Evolutionary conservation across 2,888 invertebrate species (phyloP), one percentile per base, ranked within the genome.

Genomic region (Sepioteuthis lessoniana): DNA sequence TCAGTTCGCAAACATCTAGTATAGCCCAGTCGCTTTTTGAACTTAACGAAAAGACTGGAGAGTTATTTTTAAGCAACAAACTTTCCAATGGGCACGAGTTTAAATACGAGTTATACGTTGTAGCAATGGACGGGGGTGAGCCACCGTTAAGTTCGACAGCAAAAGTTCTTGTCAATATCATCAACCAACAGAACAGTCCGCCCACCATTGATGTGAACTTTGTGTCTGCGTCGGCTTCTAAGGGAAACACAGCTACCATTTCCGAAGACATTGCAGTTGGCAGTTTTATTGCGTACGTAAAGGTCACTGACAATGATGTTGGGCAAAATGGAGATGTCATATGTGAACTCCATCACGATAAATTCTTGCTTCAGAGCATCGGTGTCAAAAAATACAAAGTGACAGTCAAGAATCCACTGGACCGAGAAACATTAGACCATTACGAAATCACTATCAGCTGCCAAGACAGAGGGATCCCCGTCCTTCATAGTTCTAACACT

Each of bases 241-340:
- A 2, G 10, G 16, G n/a, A 76, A 76, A 76, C 76, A 76, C 76
- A n/a, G 76, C 76, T n/a, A 76, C 76, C 76, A 76, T 76, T 76
- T 76, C 76, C 16, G 76, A 76, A 76, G 76, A 76, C n/a, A 76
- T 76, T 76, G 76, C 76, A 76, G 76, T 76, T n/a, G 76, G 76
- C 76, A 76, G 76, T n/a, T 76, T 76, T 76, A 76, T 76, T 76
- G 76, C 76, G 16, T 76, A 76, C 76, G 76, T 76, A 35, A 76
- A 76, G 0, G 76, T 76, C n/a, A 76, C 76, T 35, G 76, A 76
- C 76, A 76, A 76, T 19, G 76, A 76, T 35, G n/a, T 13, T 13
- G 76, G 76, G 13, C 35, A n/a, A 35, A 76, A 76, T 19, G 76
- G 76, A 35, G 76, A 76, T 0, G n/a, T 76, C n/a, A n/a, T 76